These are phyloP conservation scores for Acrossocheilus fasciatus DNA, from an alignment of 2,797 vertebrate genomes.

Conservation along the genomic window DNA sequence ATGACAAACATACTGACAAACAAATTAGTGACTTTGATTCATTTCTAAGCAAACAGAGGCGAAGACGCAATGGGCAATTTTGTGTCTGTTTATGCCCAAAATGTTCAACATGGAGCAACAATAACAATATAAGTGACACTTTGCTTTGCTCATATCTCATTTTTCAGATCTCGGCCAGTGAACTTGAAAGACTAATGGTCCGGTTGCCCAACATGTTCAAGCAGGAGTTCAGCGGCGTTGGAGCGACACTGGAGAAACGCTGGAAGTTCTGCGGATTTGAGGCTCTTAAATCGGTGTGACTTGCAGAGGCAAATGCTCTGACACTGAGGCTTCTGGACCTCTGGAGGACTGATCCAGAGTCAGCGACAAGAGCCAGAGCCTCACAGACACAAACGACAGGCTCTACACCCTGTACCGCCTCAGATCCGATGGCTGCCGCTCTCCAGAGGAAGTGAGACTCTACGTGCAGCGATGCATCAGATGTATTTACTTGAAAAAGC, in stretches of 20 bases:
- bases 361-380: constrained; percentile 39
- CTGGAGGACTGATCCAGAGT: constrained; percentile 44
- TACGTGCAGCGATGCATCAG: constrained; percentile 67
- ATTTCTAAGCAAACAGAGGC: not conserved
- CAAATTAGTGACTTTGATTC: not conserved
- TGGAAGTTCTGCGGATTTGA: constrained; percentile 98
- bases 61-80: not conserved
- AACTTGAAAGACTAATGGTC: constrained; percentile 91
- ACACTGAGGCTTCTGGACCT: constrained; percentile 49
- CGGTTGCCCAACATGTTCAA: constrained; percentile 93
- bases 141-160: not conserved
- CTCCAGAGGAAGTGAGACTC: constrained; percentile 44
- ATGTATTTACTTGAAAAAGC: constrained; percentile 78
- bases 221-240: constrained; percentile 95
- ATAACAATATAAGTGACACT: not conserved
- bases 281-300: constrained; percentile 88
- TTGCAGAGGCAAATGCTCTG: constrained; percentile 49
- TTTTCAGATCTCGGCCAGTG: constrained; percentile 88
- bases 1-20: not conserved
- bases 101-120: not conserved
- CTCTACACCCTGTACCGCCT: constrained; percentile 33
- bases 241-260: constrained; percentile 93
- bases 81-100: not conserved
- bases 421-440: constrained; percentile 22
- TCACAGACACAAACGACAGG: constrained; percentile 38